Evolutionary conservation across 1,140 invertebrate species (phyloP).

Genomic region (Onthophagus taurus): DNA sequence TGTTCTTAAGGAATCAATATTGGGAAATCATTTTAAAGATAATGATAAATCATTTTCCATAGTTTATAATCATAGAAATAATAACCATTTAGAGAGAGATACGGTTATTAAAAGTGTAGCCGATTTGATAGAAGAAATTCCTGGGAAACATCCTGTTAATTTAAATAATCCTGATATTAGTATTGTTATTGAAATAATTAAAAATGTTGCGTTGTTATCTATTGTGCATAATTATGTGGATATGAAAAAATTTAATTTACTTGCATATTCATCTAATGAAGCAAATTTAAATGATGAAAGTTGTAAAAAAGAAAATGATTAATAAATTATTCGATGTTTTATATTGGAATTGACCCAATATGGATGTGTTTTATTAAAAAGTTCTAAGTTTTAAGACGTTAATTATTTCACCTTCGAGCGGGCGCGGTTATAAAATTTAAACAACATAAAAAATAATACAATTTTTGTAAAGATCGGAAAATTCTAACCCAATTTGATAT

Average conservation of each 20-base stretch:
- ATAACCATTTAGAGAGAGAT: constrained; percentile 58
- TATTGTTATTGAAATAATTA: constrained; percentile 69
- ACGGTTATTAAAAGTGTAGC: constrained; percentile 63
- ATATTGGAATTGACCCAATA: too few relatives aligned
- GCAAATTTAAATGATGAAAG: too few relatives aligned
- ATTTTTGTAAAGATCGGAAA: too few relatives aligned
- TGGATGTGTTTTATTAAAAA: too few relatives aligned
- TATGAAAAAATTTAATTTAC: constrained; percentile 61
- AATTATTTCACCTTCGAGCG: too few relatives aligned
- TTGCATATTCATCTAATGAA: too few relatives aligned
- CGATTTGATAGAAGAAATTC: constrained; percentile 53
- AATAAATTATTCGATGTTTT: too few relatives aligned
- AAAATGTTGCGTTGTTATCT: constrained; percentile 52
- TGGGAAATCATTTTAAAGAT: constrained; percentile 65
- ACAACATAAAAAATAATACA: too few relatives aligned
- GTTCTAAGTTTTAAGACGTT: too few relatives aligned
- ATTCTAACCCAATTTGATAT: too few relatives aligned
- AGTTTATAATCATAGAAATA: constrained; percentile 72
- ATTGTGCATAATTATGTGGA: constrained; percentile 57
- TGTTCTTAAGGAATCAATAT: constrained; percentile 52
- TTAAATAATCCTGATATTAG: constrained; percentile 66
- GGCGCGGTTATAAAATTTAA: too few relatives aligned
- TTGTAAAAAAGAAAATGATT: too few relatives aligned
- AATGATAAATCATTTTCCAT: constrained; percentile 61
- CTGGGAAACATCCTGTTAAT: constrained; percentile 62